These are phyloP conservation scores for Cataglyphis cursor DNA, from an alignment of 2,888 invertebrate genomes.

Conservation along the genomic window DNA sequence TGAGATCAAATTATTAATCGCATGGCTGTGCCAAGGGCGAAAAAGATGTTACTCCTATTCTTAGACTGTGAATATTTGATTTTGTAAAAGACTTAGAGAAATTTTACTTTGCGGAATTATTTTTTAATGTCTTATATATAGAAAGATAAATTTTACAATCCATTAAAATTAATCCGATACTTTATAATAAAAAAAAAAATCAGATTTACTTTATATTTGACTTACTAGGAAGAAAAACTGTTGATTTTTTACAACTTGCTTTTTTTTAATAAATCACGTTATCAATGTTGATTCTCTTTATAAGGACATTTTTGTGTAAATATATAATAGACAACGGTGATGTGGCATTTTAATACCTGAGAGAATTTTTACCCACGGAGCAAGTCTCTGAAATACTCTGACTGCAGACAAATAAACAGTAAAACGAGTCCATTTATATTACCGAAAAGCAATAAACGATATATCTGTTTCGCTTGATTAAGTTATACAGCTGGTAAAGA, in stretches of 20 bases:
- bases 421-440: constrained; percentile 26
- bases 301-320: constrained; percentile 76
- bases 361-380: constrained; percentile 64
- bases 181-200: constrained; percentile 62
- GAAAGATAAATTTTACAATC: constrained; percentile 72
- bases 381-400: constrained; percentile 30
- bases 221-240: constrained; percentile 55
- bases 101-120: constrained; percentile 71
- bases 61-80: constrained; percentile 75
- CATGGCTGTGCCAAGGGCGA: constrained; percentile 84
- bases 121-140: constrained; percentile 64
- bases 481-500: constrained; percentile 65
- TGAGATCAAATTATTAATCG: constrained; percentile 80
- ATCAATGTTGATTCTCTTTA: constrained; percentile 78
- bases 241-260: constrained; percentile 66
- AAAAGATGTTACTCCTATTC: constrained; percentile 76
- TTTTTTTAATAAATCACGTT: constrained; percentile 73
- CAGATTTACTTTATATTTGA: constrained; percentile 71
- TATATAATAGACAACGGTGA: constrained; percentile 74
- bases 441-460: constrained; percentile 44
- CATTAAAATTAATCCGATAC: constrained; percentile 67
- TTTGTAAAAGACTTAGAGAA: constrained; percentile 70
- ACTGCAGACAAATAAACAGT: constrained; percentile 51
- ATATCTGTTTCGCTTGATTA: constrained; percentile 62
- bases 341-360: constrained; percentile 74